Base-by-base conservation (phyloP, 2,888 invertebrate species). In the Tromatobia lineatoria region DNA sequence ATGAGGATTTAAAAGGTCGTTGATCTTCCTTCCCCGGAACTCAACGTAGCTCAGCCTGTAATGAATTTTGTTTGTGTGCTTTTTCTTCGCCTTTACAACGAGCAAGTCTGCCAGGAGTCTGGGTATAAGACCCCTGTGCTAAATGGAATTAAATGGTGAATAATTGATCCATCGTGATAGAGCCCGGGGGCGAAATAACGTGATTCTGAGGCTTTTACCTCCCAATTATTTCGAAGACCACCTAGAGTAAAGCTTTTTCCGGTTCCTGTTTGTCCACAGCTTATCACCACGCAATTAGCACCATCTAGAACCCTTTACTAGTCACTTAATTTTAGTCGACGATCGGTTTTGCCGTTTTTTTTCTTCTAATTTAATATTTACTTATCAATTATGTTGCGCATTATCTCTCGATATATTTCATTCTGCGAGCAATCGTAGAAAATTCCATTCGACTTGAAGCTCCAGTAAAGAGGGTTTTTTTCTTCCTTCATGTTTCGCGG, bases 91-190 rank as follows among this genome's bases (percentile, higher is more conserved):
- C 83, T 92, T 93, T 38, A 91, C 85, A 45, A 86, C 52, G 66
- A 94, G 92, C 80, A 94, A 87, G 67, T 92, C 91, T 34, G 91
- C 86, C 34, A 94, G 86, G 18, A 94, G 76, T 86, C 94, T 90
- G 11, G 94, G 92, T n/a, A 92, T 88, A 47, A 94, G 87, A 4
- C 94, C 94, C 86, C 93, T 91, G 85, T 93, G 92, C 95, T 95
- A 82, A 77, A 91, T 91, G 78, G 76, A 78, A 64, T 64, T 38
- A 64, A 64, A 38, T 38, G 64, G 8, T 47, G 34, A 75, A 76
- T 45, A 69, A 67, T 45, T 23, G 11, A 11, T 25, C 38, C 15
- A 18, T n/a, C 13, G 18, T 18, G 34, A 29, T 11, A 29, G 2
- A 18, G 18, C 38, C 18, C 18, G 34, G 8, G 11, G 3, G 11